A percentile compares a stretch with the other conserved stretches of the same genome.
phyloP scores from a whole-genome alignment of 2,113 vertebrate genomes.

The Pelobates fuscus region DNA sequence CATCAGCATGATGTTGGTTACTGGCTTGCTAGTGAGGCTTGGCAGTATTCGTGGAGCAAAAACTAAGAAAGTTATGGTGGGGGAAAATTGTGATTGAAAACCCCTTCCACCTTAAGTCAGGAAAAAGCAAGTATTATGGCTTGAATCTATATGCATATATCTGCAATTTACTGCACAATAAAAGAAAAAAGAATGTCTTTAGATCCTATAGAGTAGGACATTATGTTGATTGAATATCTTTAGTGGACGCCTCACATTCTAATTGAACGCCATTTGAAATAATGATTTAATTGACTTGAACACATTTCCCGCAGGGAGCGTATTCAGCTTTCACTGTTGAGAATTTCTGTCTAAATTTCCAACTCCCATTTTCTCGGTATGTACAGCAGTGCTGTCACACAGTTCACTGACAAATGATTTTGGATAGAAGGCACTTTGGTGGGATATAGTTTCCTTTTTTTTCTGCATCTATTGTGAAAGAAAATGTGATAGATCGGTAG shows the following conservation, averaged over 20 bases:
- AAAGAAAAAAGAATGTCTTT: background rate
- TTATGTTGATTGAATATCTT: background rate
- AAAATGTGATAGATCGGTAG: background rate
- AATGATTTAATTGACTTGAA: slow-evolving; percentile 32
- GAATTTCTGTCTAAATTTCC: slow-evolving; percentile 26
- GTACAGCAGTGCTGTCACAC: background rate
- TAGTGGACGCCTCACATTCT: slow-evolving; percentile 18
- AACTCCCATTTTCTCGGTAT: slow-evolving; percentile 6
- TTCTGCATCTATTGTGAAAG: background rate
- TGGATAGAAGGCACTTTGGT: background rate
- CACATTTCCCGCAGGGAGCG: background rate
- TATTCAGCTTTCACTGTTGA: slow-evolving; percentile 18
- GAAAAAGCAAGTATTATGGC: no score
- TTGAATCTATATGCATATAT: no score
- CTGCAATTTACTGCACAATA: no score
- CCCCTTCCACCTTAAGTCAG: no score
- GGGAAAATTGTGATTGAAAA: no score
- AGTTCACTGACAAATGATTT: background rate
- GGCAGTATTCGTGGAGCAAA: no score
- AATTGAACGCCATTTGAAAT: slow-evolving; percentile 26
- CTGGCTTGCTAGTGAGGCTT: no score
- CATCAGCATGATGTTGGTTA: no score
- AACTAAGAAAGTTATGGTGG: no score
- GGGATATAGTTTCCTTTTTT: background rate
- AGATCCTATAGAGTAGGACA: background rate